Evolutionary conservation across 2,797 vertebrate species (phyloP), one percentile per base, ranked within the genome.

Genomic region (Pangasius mekongensis): DNA sequence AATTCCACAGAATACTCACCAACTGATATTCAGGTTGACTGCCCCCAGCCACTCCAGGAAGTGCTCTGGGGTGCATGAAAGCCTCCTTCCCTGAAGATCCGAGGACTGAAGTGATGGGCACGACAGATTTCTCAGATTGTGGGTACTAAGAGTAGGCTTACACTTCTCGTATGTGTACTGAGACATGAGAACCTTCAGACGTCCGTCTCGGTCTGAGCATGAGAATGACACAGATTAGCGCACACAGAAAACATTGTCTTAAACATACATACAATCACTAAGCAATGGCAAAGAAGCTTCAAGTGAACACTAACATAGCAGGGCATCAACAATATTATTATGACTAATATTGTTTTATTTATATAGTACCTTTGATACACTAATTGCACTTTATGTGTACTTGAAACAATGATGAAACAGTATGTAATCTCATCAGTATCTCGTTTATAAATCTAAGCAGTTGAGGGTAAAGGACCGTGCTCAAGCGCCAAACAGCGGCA

Each of bases 21-120:
- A 94, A 88, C 88, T 92, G 2, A 96, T 91, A 0, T 93, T 88
- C 9, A 95, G 93, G 47, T 95, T 95, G 90, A 98, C 93, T 0
- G 97, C 96, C 0, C 98, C 98, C 0, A 99, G 94, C 98, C 98
- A 99, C 87, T 98, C 98, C 77, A 98, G 94, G 56, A 98, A 91
- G 84, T 95, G 93, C 9, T 93, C 93, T 0, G 97, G 92, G 36
- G 96, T 94, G 94, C 96, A 97, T 43, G 96, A 95, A 33, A 86
- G 92, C 0, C 91, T 89, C 33, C 93, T 86, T n/a, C 96, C 96
- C 16, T 88, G 83, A 0, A 96, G 93, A 81, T 95, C 93, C 0
- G 90, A 88, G 69, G 95, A 94, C 85, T 92, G 90, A 62, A 97
- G 91, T 84, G 94, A 87, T 0, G 98, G 98, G 87, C 96, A 97